Evolutionary conservation across 2,888 invertebrate genomes (phyloP).

Genomic region (Xestia c-nigrum): DNA sequence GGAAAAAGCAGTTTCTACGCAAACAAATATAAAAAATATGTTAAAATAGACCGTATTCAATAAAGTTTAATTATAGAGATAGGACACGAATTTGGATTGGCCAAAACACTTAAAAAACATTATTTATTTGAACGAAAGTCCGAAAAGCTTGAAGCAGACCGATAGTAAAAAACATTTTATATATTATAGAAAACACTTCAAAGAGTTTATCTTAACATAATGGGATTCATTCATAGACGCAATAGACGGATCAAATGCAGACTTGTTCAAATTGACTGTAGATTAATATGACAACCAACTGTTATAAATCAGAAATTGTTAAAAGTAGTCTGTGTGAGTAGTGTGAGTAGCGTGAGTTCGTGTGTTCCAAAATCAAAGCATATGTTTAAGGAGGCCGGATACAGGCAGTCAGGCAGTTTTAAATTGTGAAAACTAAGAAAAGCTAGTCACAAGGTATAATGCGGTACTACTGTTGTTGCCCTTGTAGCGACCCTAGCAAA

Average conservation of each 20-base stretch:
- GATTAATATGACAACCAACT: slow-evolving; percentile 17
- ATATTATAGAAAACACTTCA: slow-evolving; percentile 5
- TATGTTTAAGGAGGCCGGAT: neutral
- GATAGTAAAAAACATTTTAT: slow-evolving; percentile 26
- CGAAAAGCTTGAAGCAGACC: slow-evolving; percentile 6
- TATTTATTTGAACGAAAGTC: slow-evolving; percentile 20
- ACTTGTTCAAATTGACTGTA: slow-evolving; percentile 30
- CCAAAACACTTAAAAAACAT: neutral
- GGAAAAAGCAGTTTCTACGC: neutral
- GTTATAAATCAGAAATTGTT: slow-evolving; percentile 7
- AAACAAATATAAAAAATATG: neutral
- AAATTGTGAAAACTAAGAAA: neutral
- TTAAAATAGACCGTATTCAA: neutral
- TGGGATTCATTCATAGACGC: slow-evolving; percentile 6
- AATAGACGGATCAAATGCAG: neutral
- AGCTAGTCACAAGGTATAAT: neutral
- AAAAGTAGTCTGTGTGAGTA: neutral
- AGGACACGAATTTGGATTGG: slow-evolving; percentile 7
- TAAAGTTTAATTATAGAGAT: slow-evolving; percentile 1
- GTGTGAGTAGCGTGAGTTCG: neutral
- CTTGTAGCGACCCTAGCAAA: no score
- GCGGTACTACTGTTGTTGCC: neutral
- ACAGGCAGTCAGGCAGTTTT: neutral
- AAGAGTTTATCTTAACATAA: slow-evolving; percentile 26
- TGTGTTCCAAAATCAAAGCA: neutral